Evolutionary conservation across 2,888 invertebrate species (phyloP).

Genomic region (Zygothrica quintamaculata): DNA sequence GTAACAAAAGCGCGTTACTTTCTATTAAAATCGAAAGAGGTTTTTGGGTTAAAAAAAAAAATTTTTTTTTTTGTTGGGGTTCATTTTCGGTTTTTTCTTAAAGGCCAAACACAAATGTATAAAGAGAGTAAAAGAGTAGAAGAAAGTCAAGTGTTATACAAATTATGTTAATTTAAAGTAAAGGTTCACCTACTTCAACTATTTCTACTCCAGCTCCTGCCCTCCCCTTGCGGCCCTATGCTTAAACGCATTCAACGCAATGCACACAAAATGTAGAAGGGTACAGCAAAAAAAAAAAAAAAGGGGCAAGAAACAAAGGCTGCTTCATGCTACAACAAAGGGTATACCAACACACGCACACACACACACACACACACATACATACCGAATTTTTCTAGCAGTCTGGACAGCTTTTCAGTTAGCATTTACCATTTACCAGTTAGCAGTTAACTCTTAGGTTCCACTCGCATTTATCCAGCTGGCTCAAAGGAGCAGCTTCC

Average conservation of each 20-base stretch:
- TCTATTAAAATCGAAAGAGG: constrained; percentile 70
- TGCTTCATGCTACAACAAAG: background rate
- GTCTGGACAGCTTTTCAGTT: constrained; percentile 30
- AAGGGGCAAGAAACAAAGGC: constrained; percentile 17
- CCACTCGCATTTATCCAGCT: too few species aligned
- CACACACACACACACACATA: constrained; percentile 3
- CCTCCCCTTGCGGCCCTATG: too few species aligned
- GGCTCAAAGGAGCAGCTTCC: constrained; percentile 37
- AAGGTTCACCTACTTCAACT: constrained; percentile 47
- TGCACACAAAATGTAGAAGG: constrained; percentile 24
- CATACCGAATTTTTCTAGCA: constrained; percentile 66
- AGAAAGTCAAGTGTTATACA: constrained; percentile 57
- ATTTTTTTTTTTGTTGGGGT: too few species aligned
- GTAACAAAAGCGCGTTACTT: constrained; percentile 72
- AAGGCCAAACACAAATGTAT: background rate
- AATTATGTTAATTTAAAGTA: constrained; percentile 78
- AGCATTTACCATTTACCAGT: background rate
- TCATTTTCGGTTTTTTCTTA: background rate
- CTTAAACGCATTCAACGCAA: constrained; percentile 62
- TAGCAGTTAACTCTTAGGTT: background rate
- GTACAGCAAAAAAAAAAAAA: constrained; percentile 10
- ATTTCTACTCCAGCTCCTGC: background rate
- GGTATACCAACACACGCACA: background rate
- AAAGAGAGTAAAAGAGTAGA: background rate
- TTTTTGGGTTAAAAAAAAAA: constrained; percentile 36